Percentiles rank a stretch among this genome's conserved stretches.
phyloP scores from a whole-genome alignment of 2,113 vertebrate species.

The Bubo blakistoni region DNA sequence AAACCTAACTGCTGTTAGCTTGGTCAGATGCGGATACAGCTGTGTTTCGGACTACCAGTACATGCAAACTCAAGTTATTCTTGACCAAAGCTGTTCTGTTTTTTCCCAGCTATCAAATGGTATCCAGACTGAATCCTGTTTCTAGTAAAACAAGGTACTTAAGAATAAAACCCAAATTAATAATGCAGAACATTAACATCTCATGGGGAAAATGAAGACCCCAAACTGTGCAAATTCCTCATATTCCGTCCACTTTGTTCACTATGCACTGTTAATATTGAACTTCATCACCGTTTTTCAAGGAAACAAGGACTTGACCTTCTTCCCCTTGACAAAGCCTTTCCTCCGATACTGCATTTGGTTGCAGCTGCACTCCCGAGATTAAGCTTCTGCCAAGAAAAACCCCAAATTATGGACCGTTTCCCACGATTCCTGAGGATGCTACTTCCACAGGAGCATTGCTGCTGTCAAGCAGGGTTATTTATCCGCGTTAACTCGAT shows the following conservation, averaged over 20 bases:
- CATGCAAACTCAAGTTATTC: rapidly evolving
- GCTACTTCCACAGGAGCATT: neutral
- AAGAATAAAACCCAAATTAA: no score
- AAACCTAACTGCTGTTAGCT: neutral
- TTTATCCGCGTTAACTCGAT: rapidly evolving
- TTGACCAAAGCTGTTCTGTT: neutral
- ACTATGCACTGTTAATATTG: no score
- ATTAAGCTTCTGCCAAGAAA: rapidly evolving
- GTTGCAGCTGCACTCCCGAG: rapidly evolving
- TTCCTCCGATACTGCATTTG: rapidly evolving
- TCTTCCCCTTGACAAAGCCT: neutral
- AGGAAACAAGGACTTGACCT: neutral
- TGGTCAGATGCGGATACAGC: neutral
- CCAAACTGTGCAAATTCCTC: rapidly evolving
- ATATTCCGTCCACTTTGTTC: neutral
- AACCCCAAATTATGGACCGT: rapidly evolving
- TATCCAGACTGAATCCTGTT: neutral
- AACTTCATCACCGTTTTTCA: neutral
- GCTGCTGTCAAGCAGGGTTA: no score
- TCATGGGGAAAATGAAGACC: neutral
- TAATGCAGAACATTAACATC: neutral
- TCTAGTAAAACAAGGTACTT: neutral
- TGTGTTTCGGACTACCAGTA: neutral
- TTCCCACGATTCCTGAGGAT: neutral
- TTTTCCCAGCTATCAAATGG: neutral